These are phyloP conservation scores for Eubucco bourcierii DNA, from an alignment of 2,113 vertebrate genomes.

Conservation along the genomic window DNA sequence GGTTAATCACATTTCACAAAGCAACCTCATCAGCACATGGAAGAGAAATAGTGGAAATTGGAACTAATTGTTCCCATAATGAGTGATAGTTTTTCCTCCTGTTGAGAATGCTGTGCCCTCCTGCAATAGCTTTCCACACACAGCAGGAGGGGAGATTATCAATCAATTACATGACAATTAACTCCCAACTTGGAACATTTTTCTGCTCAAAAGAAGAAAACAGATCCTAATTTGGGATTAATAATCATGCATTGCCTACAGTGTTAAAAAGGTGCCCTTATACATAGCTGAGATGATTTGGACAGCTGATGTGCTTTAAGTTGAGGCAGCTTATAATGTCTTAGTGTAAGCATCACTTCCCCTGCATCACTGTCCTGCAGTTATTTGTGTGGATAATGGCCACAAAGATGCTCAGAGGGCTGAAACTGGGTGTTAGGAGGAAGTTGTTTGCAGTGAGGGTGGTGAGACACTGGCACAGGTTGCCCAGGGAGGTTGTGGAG, in stretches of 20 bases:
- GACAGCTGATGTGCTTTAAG: background rate
- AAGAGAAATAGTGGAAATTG: conserved; percentile 58
- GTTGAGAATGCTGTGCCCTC: conserved; percentile 43
- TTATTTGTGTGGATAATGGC: background rate
- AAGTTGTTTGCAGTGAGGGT: no score
- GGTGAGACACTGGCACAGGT: no score
- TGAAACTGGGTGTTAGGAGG: no score
- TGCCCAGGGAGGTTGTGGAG: no score
- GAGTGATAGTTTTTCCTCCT: conserved; percentile 45
- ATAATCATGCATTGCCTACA: background rate
- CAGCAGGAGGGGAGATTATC: conserved; percentile 61
- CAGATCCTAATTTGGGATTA: conserved; percentile 22
- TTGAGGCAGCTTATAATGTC: background rate
- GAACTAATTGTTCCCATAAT: conserved; percentile 72
- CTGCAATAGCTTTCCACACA: conserved; percentile 35
- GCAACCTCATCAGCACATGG: conserved; percentile 47
- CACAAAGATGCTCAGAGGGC: no score
- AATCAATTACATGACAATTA: conserved; percentile 70
- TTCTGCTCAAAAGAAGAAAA: conserved; percentile 20
- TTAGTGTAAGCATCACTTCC: background rate
- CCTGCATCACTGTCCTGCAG: background rate
- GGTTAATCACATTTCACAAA: conserved; percentile 42
- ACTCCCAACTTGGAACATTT: conserved; percentile 49
- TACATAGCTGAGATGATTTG: background rate
- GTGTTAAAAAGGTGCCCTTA: background rate